Evolutionary conservation across 2,797 vertebrate genomes (phyloP).

Genomic region (Mus spretus): DNA sequence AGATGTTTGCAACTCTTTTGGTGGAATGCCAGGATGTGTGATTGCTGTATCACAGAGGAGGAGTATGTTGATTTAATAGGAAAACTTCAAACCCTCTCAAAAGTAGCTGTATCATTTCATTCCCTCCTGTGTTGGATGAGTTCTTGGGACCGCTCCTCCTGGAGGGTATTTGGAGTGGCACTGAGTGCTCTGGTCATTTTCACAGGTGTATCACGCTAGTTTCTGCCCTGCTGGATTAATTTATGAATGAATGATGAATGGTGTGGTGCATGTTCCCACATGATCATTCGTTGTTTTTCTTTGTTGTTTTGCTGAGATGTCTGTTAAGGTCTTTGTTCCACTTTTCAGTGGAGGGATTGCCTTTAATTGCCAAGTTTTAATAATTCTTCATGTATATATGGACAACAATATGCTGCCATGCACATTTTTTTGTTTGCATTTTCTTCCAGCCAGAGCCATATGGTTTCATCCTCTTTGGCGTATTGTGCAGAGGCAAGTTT

Average conservation of each 20-base stretch:
- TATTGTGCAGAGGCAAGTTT: background rate
- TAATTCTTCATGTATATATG: background rate
- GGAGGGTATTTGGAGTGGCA: background rate
- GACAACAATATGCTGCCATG: background rate
- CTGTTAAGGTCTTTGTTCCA: background rate
- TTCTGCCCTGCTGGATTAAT: background rate
- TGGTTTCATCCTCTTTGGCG: background rate
- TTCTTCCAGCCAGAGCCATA: too few species aligned
- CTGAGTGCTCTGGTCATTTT: background rate
- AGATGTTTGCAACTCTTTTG: background rate
- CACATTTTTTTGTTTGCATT: background rate
- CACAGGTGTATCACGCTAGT: background rate
- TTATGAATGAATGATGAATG: background rate
- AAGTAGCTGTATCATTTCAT: background rate
- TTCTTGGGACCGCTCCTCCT: background rate
- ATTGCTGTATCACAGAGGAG: background rate
- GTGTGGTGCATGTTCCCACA: background rate
- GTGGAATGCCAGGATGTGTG: background rate
- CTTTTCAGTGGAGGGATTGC: background rate
- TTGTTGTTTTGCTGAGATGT: background rate
- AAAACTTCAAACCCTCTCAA: background rate
- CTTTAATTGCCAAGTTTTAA: background rate
- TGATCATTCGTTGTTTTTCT: background rate
- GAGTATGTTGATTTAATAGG: background rate
- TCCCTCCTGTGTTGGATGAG: background rate